Evolutionary conservation across 2,797 vertebrate species (phyloP).

Genomic region (Lepidocolaptes lacrymiger): DNA sequence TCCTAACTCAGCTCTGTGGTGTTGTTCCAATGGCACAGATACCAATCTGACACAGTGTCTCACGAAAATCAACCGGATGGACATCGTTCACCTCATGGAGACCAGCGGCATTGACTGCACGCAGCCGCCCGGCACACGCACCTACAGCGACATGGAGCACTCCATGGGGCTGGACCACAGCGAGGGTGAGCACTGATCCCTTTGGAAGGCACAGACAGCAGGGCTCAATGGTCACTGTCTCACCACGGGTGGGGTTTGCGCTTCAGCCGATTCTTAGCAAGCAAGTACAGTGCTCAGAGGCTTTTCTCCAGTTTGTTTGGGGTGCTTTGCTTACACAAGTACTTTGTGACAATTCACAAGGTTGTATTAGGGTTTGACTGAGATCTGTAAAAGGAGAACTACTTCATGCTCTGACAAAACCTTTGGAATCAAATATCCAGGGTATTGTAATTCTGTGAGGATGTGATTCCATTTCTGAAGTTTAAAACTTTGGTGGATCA

Average conservation of each 20-base stretch:
- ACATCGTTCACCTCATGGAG: constrained; percentile 95
- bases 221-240: accelerated
- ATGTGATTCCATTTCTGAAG: neutral
- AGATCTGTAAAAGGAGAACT: neutral
- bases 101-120: constrained; percentile 80
- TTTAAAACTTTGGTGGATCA: neutral
- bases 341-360: neutral
- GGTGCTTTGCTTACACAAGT: neutral
- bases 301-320: neutral
- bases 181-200: constrained; percentile 81
- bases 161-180: constrained; percentile 90
- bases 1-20: neutral
- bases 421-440: neutral
- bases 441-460: neutral
- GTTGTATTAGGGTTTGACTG: neutral
- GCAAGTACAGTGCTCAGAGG: neutral
- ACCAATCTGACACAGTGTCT: constrained; percentile 85
- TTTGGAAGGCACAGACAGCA: neutral
- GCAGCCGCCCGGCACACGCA: constrained; percentile 80
- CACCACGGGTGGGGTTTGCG: neutral
- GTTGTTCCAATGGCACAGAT: constrained; percentile 76
- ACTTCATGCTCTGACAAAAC: neutral
- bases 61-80: constrained; percentile 97
- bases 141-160: constrained; percentile 90
- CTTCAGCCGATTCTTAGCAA: neutral